Evolutionary conservation across 2,113 vertebrate genomes (phyloP), one percentile per base, ranked within the genome.

Genomic region (Aramus guarauna): DNA sequence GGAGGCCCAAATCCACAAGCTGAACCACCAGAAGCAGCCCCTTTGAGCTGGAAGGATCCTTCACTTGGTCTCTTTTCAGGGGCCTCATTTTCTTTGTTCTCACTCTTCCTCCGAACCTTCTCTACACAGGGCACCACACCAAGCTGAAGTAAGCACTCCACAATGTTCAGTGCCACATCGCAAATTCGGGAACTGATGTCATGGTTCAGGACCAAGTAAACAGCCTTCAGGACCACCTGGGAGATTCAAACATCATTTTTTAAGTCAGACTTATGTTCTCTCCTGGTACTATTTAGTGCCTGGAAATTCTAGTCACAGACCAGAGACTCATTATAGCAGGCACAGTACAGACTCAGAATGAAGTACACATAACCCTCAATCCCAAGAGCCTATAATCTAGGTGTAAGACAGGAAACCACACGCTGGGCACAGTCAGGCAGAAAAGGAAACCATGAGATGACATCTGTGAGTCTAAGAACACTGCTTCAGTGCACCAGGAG

Each of bases 141-240:
- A 81, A 99, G 98, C 88, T 99, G 99, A 94, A 99, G 98, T 86
- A 99, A 98, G 85, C 99, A 99, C 74, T 99, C 99, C 36, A 99
- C 99, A 79, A 99, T 99, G 97, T 99, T 99, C 66, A 99, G 98
- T 0, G 99, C 99, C 91, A 99, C 99, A 27, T 99, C 99, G 5
- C 99, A 99, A 96, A 99, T 99, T 29, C 99, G 98, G 59, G 99
- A 99, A 96, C 99, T 99, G 97, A 99, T 99, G 95, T 99, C 99
- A 19, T 99, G 99, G 88, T 99, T 99, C 81, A 99, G 98, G 45
- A 99, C 99, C n/a, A 99, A 98, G 58, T 99, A 99, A 74, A 99
- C 98, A 32, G 99, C 99, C 73, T 99, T 99, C 92, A 99, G 96
- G 59, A 99, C 98, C 52, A 99, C 99, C 99, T 99, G 95, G 13